These are phyloP conservation scores for Drosophila mayri DNA, from an alignment of 1,140 invertebrate genomes.

Conservation along the genomic window DNA sequence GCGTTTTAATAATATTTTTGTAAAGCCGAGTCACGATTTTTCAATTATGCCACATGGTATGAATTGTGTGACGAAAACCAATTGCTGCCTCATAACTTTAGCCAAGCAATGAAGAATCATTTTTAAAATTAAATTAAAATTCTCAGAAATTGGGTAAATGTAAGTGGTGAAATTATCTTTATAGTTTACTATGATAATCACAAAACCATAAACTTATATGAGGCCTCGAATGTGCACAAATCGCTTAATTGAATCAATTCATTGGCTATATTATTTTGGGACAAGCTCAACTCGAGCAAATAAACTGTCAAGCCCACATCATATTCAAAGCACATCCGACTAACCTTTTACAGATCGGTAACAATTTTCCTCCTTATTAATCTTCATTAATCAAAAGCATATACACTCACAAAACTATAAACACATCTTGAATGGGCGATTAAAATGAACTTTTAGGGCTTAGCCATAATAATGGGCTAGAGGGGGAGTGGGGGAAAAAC, in stretches of 20 bases:
- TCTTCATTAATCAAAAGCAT: conserved; percentile 72
- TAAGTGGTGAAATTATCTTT: background rate
- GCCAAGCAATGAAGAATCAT: conserved; percentile 22
- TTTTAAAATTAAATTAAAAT: conserved; percentile 21
- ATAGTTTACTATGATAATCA: background rate
- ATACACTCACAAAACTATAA: conserved; percentile 49
- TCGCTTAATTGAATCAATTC: conserved; percentile 54
- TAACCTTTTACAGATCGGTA: conserved; percentile 51
- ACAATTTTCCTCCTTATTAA: conserved; percentile 72
- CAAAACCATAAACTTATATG: background rate
- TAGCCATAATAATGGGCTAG: conserved; percentile 22
- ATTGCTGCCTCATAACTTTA: conserved; percentile 3
- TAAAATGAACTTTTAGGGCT: conserved; percentile 61
- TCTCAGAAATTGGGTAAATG: background rate
- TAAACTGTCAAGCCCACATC: conserved; percentile 54
- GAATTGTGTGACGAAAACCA: conserved; percentile 56
- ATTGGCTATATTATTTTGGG: conserved; percentile 25
- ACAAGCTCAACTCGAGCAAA: conserved; percentile 55
- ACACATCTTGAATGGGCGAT: conserved; percentile 48
- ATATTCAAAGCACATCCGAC: conserved; percentile 39
- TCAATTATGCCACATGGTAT: conserved; percentile 68
- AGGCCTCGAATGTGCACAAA: conserved; percentile 19
- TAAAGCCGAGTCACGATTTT: conserved; percentile 74
- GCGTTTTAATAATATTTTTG: conserved; percentile 67
- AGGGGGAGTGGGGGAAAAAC: conserved; percentile 12